Base-by-base conservation (phyloP, 1,140 invertebrate genomes). In the Manduca sexta region DNA sequence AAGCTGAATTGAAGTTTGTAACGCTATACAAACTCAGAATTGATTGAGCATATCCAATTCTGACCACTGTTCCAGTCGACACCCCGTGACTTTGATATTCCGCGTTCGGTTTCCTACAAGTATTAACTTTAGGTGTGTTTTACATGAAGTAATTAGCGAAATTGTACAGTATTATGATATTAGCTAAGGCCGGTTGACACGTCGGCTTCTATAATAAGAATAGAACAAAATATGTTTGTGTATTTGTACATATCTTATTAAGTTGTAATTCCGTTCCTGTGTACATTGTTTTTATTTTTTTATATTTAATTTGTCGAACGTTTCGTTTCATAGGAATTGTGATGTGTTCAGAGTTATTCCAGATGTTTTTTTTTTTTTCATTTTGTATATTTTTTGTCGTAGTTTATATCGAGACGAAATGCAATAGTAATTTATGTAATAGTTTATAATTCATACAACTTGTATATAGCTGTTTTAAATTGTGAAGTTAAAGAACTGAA, bases 341-440 rank as follows among this genome's bases (percentile, higher is more conserved):
- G 75, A 81, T 81, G 76, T 81, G 76, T 81, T 81, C 72, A 74
- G 71, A 74, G 56, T 62, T 68, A 73, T 70, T 66, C 51, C 67
- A 63, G 52, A 69, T 45, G 41, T 55, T 61, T 64, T 51, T 61
- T 64, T 51, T 61, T 68, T 73, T 82, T 75, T 34, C 31, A 60
- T 72, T 71, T 74, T 82, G 79, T 85, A 82, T 64, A 83, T 85
- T 84, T 82, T 49, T 49, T 69, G 60, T 68, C 14, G 67, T 81
- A 82, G 74, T 69, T 55, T 69, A 45, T 77, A 77, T 77, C 69
- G 61, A 40, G 76, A 69, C 65, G 68, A 72, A 81, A 77, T 74
- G 79, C 82, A 85, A 85, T 83, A 85, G 82, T 85, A 83, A 85
- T 80, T 85, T 85, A 85, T 85, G 75, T 77, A 68, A 74, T 82